phyloP scores from a whole-genome alignment of 2,888 invertebrate species.

The Tribolium freemani region DNA sequence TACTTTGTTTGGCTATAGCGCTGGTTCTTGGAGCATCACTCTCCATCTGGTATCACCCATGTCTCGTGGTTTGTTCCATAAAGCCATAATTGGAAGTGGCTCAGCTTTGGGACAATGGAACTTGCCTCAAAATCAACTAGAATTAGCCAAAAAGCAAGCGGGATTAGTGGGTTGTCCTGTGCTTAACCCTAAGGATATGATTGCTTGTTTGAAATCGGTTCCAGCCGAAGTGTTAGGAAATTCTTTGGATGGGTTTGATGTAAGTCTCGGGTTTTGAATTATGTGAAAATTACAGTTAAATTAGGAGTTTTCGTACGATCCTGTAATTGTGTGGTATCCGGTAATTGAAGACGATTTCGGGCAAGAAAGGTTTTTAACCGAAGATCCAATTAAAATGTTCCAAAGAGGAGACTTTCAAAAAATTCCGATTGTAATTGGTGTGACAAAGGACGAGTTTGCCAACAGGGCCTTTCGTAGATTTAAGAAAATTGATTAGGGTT shows the following conservation, averaged over 20 bases:
- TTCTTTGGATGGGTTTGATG: slow-evolving; percentile 65
- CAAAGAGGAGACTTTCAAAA: slow-evolving; percentile 72
- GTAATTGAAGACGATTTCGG: slow-evolving; percentile 78
- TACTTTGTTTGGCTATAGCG: slow-evolving; percentile 75
- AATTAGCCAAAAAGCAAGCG: slow-evolving; percentile 76
- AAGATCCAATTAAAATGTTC: slow-evolving; percentile 74
- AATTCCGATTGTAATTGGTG: slow-evolving; percentile 77
- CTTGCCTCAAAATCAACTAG: slow-evolving; percentile 70
- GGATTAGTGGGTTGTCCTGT: slow-evolving; percentile 71
- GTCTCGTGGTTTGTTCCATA: slow-evolving; percentile 78
- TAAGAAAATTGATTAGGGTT: no score
- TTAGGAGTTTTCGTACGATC: slow-evolving; percentile 72
- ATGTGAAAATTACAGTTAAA: background rate
- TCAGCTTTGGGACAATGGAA: slow-evolving; percentile 72
- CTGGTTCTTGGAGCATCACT: slow-evolving; percentile 67
- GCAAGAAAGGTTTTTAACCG: slow-evolving; percentile 75
- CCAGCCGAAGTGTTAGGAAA: slow-evolving; percentile 69
- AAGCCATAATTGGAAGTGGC: slow-evolving; percentile 79
- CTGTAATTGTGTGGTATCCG: slow-evolving; percentile 73
- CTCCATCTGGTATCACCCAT: slow-evolving; percentile 76
- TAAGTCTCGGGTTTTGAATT: background rate
- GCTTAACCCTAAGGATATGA: slow-evolving; percentile 69
- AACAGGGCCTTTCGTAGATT: slow-evolving; percentile 72
- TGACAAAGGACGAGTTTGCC: slow-evolving; percentile 78
- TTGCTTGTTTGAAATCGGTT: slow-evolving; percentile 74